A percentile compares a stretch with the other conserved stretches of the same genome.
phyloP scores from a whole-genome alignment of 2,797 vertebrate genomes.

The Spheniscus humboldti region DNA sequence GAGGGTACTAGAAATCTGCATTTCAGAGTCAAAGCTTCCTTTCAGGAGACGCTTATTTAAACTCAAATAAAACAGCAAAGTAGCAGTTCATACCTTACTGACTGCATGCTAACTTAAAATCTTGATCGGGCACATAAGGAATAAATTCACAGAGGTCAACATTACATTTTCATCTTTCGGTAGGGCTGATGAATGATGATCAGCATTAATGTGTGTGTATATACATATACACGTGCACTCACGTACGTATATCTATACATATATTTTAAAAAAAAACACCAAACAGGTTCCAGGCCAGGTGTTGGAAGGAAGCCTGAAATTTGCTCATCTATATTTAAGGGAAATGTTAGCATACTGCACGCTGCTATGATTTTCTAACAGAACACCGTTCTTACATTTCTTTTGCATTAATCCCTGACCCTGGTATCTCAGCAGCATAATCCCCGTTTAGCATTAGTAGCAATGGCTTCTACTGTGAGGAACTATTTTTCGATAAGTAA shows the following conservation, averaged over 20 bases:
- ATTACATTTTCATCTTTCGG: neutral
- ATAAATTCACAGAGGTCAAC: neutral
- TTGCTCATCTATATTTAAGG: neutral
- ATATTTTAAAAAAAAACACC: too few species aligned
- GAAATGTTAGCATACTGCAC: neutral
- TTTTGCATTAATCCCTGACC: conserved; percentile 73
- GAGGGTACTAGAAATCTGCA: conserved; percentile 26
- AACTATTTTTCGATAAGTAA: conserved; percentile 76
- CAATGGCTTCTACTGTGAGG: conserved; percentile 70
- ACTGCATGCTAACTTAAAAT: neutral
- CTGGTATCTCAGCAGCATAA: conserved; percentile 73
- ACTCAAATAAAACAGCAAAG: neutral
- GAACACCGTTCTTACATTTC: conserved; percentile 56
- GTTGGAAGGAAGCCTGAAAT: neutral
- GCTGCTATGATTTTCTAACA: neutral
- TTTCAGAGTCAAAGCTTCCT: conserved; percentile 4
- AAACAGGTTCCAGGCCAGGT: conserved; percentile 24
- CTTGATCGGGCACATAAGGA: neutral
- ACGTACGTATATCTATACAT: fast-evolving
- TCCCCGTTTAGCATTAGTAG: conserved; percentile 78
- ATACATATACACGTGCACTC: fast-evolving
- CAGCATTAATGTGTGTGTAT: fast-evolving
- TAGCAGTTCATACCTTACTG: neutral
- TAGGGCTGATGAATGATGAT: neutral
- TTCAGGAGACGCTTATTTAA: neutral